Conservation (phyloP, 64 coral and sea anemone species). For the Hydrozoanthus tunicans region DNA sequence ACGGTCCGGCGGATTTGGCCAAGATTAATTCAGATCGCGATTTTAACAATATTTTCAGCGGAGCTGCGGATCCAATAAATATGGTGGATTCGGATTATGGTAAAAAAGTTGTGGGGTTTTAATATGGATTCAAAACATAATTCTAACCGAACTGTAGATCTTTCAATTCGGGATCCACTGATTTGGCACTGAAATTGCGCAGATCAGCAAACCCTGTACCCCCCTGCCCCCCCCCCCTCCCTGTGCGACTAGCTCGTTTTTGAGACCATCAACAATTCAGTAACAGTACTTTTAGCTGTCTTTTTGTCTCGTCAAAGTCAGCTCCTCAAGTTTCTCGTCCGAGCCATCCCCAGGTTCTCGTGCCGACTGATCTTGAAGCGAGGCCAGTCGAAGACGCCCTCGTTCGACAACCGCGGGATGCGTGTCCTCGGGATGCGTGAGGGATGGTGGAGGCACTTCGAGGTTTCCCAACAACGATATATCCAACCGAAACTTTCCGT, state of each 20-base stretch:
- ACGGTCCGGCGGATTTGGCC: too few species aligned
- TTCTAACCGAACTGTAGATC: too few species aligned
- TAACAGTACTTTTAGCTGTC: constrained; percentile 3
- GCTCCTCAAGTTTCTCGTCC: constrained; percentile 17
- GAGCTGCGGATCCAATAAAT: too few species aligned
- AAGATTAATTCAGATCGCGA: too few species aligned
- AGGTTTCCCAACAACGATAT: constrained; percentile 68
- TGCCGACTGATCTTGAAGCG: background rate
- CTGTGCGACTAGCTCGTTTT: background rate
- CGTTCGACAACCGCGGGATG: constrained; percentile 50
- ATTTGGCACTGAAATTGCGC: too few species aligned
- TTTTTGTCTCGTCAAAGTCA: constrained; percentile 34
- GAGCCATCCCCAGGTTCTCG: constrained; percentile 2
- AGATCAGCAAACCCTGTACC: too few species aligned
- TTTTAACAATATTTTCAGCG: too few species aligned
- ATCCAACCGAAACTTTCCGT: constrained; percentile 72
- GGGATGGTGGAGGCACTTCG: constrained; percentile 59
- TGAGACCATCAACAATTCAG: background rate
- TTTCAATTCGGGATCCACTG: too few species aligned
- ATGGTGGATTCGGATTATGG: too few species aligned
- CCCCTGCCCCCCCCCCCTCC: too few species aligned
- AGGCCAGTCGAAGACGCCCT: constrained; percentile 42
- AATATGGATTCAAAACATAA: too few species aligned
- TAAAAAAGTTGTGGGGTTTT: too few species aligned
- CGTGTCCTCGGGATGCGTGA: background rate